phyloP scores from a whole-genome alignment of 2,888 invertebrate species.

The Lasioglossum leucozonium region DNA sequence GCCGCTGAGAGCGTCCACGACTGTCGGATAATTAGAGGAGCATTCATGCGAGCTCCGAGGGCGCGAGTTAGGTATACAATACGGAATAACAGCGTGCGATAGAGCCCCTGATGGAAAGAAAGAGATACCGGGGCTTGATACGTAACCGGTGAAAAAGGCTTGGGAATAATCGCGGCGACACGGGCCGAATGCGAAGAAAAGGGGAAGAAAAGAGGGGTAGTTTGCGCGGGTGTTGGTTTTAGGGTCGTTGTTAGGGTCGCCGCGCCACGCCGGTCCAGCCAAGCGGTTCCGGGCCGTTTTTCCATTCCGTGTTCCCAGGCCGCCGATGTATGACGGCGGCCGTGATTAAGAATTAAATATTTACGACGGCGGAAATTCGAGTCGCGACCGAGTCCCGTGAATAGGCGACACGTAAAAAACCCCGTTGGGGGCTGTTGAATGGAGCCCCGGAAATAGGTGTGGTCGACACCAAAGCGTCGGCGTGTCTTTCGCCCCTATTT shows the following conservation, averaged over 20 bases:
- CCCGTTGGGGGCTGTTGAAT: conserved; percentile 34
- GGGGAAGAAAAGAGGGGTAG: conserved; percentile 5
- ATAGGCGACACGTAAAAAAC: conserved; percentile 41
- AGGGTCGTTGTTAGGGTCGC: background rate
- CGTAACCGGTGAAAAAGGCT: conserved; percentile 15
- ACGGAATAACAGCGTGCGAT: conserved; percentile 5
- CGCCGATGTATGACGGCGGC: conserved; percentile 24
- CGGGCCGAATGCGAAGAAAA: conserved; percentile 13
- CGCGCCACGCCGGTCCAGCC: background rate
- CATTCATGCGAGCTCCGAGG: conserved; percentile 33
- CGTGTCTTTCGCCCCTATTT: conserved; percentile 29
- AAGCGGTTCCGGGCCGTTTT: conserved; percentile 9
- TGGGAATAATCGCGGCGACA: conserved; percentile 49
- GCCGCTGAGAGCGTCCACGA: conserved; percentile 32
- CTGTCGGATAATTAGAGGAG: conserved; percentile 28
- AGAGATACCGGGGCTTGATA: conserved; percentile 43
- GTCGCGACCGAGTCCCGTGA: conserved; percentile 41
- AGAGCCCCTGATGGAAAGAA: background rate
- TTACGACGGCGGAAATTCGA: conserved; percentile 51
- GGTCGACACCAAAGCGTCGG: conserved; percentile 37
- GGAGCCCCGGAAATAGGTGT: conserved; percentile 53
- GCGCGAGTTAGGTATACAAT: conserved; percentile 33
- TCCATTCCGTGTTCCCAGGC: conserved; percentile 7
- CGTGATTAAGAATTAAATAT: conserved; percentile 73
- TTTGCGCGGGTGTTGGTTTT: conserved; percentile 1